Base-by-base conservation (phyloP, 2,797 vertebrate genomes). In the Diplodus sargus region DNA sequence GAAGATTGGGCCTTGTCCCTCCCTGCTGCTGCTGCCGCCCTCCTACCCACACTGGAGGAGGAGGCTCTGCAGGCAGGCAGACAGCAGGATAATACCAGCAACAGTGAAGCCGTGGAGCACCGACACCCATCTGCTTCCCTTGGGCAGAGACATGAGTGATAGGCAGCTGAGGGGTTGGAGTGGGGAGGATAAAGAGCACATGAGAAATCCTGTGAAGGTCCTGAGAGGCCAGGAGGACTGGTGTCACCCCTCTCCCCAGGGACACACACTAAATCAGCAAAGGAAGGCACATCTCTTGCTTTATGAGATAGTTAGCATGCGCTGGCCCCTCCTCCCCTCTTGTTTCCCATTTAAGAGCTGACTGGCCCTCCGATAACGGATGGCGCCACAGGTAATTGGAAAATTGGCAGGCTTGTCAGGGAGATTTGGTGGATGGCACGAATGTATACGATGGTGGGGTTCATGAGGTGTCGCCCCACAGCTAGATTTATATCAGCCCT, bases 331-430 rank as follows among this genome's bases (percentile, higher is more conserved):
- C 93, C 88, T 89, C 91, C 88, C 85, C 79, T 93, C 95, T 92
- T 96, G 95, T 95, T 96, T 96, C 94, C 96, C 95, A 94, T 97
- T 96, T 96, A 96, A 95, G 95, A 96, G 93, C 93, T 95, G 95
- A 96, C 95, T 95, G 94, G 96, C 94, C 94, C 94, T 95, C 94
- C 88, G 92, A 97, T 98, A 97, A 98, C 94, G 91, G 96, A 98
- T 97, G 94, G 96, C 86, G 85, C 94, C 94, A 94, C 94, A 94
- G 94, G 96, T 97, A 97, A 98, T 97, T 98, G 97, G 96, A 97
- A 97, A 98, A 98, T 97, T 97, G 97, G 95, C 96, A 96, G 95
- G 91, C 93, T 96, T 97, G 96, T 97, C 96, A 96, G 94, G 93
- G 95, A 96, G 96, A 95, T 95, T 95, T 97, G 95, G 95, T 97